Conservation (phyloP, 2,888 invertebrate species). For the Aleiodes leptofemur region DNA sequence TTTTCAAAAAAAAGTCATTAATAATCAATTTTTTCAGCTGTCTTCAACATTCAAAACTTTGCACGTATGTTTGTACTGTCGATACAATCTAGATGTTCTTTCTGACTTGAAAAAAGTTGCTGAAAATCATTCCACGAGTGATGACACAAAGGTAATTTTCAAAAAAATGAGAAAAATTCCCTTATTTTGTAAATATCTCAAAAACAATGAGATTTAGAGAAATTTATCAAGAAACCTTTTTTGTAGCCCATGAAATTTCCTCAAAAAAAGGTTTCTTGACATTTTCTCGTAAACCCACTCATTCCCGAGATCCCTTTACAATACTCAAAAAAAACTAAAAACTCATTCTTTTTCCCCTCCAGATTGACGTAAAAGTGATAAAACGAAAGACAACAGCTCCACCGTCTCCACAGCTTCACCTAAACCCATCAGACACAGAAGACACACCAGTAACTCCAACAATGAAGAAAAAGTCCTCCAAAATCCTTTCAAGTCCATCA, state of each 20-base stretch:
- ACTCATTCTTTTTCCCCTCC: constrained; percentile 13
- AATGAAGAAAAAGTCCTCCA: constrained; percentile 11
- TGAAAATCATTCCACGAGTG: not conserved
- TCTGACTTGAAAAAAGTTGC: constrained; percentile 61
- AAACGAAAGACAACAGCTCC: constrained; percentile 58
- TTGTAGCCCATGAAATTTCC: too few species aligned
- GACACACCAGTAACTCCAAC: constrained; percentile 41
- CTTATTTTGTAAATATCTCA: too few species aligned
- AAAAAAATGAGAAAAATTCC: constrained; percentile 61
- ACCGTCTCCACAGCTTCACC: constrained; percentile 52
- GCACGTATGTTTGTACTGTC: constrained; percentile 66
- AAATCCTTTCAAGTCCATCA: not conserved
- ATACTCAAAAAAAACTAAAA: not conserved
- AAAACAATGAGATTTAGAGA: not conserved
- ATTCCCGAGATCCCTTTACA: not conserved
- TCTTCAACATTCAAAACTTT: constrained; percentile 25
- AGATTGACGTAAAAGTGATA: constrained; percentile 67
- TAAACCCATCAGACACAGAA: constrained; percentile 61
- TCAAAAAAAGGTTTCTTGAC: too few species aligned
- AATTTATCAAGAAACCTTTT: not conserved
- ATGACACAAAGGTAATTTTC: constrained; percentile 38
- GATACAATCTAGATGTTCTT: constrained; percentile 69
- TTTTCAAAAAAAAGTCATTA: not conserved
- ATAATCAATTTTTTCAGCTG: constrained; percentile 34
- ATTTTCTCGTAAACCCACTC: too few species aligned